phyloP scores from a whole-genome alignment of 2,113 vertebrate genomes.

The Phyllostomus hastatus region DNA sequence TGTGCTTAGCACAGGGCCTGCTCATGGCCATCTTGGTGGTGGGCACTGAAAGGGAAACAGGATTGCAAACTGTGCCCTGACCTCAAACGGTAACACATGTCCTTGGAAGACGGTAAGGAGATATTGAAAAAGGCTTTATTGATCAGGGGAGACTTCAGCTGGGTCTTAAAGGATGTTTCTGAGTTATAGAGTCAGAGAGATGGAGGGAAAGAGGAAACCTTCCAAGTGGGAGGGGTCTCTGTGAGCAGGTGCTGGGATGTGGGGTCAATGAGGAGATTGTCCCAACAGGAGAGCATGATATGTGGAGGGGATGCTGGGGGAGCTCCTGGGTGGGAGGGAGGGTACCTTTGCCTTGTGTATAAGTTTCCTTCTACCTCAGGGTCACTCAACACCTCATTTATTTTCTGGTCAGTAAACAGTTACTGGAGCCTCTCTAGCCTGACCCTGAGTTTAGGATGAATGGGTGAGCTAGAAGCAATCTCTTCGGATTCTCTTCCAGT shows the following conservation, averaged over 20 bases:
- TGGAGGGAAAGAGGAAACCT: neutral
- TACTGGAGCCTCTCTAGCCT: neutral
- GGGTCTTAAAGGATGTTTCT: neutral
- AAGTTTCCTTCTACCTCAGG: neutral
- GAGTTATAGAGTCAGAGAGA: neutral
- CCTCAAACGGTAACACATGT: neutral
- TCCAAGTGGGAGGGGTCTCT: neutral
- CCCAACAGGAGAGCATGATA: neutral
- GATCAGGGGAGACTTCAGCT: neutral
- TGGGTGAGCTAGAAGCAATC: neutral
- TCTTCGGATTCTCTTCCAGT: neutral
- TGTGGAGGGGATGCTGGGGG: neutral
- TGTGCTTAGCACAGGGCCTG: neutral
- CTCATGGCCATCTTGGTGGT: neutral
- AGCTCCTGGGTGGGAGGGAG: constrained; percentile 75
- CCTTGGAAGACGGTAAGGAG: neutral
- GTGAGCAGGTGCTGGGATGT: neutral
- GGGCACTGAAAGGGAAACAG: neutral
- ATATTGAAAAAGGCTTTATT: neutral
- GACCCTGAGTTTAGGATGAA: neutral
- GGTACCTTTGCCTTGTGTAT: constrained; percentile 64
- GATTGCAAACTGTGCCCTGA: neutral
- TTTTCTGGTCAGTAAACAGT: neutral
- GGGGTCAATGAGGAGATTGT: neutral
- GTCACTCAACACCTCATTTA: neutral